Evolutionary conservation across 2,113 vertebrate genomes (phyloP).

Genomic region (Oxyura jamaicensis): DNA sequence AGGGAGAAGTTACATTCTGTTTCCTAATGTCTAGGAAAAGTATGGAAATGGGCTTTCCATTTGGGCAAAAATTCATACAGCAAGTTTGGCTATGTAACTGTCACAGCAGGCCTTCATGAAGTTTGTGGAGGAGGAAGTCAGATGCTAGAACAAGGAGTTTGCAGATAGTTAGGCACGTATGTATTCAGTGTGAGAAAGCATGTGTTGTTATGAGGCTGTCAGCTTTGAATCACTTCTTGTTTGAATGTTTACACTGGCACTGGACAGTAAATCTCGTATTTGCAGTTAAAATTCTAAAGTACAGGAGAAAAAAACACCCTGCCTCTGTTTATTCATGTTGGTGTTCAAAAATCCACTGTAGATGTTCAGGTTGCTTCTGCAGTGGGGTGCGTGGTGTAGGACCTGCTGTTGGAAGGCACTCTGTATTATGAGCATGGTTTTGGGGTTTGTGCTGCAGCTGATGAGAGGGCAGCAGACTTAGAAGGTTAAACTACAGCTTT

Average conservation of each 20-base stretch:
- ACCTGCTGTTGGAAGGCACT: background rate
- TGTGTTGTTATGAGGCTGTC: background rate
- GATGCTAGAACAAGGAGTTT: background rate
- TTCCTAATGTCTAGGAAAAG: background rate
- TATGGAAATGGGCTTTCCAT: background rate
- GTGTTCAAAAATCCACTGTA: background rate
- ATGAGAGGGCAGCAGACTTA: background rate
- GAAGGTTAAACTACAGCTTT: background rate
- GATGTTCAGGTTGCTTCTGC: background rate
- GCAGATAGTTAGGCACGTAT: rapidly evolving
- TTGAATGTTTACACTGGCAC: background rate
- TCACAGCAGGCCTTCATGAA: background rate
- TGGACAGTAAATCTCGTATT: background rate
- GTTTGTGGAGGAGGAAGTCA: background rate
- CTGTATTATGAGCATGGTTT: background rate
- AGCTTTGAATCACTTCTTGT: constrained; percentile 4
- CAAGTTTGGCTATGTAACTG: background rate
- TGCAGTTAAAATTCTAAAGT: background rate
- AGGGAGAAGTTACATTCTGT: background rate
- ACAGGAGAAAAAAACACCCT: background rate
- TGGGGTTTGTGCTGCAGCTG: background rate
- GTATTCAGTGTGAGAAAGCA: background rate
- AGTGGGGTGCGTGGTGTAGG: rapidly evolving
- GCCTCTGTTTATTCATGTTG: constrained; percentile 11
- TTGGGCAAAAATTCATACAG: background rate